A percentile compares a stretch with the other conserved stretches of the same genome.
Conservation (phyloP, 2,113 vertebrate genomes). For the Pipa parva region DNA sequence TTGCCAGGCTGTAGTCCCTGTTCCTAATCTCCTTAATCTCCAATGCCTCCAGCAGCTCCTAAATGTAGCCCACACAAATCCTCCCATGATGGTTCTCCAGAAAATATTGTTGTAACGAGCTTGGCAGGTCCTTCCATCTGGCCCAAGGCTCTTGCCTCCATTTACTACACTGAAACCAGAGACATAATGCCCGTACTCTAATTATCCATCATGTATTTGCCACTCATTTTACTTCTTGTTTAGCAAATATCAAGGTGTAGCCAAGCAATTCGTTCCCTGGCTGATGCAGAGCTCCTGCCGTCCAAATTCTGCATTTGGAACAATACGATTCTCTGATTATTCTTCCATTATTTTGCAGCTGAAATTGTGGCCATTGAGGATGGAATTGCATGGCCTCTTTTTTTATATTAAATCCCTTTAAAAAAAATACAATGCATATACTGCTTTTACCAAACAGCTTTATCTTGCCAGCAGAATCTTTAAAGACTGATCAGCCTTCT, state of each 20-base stretch:
- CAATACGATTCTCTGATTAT: no score
- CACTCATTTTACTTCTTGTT: background rate
- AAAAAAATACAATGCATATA: no score
- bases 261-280: background rate
- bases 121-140: background rate
- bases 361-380: no score
- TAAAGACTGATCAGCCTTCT: no score
- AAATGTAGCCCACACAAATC: constrained; percentile 45
- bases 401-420: no score
- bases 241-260: background rate
- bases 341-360: no score
- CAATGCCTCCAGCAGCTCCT: constrained; percentile 53
- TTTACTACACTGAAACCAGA: background rate
- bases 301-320: background rate
- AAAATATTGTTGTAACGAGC: background rate
- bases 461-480: no score
- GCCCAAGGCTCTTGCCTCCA: background rate
- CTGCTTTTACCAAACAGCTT: no score
- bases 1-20: constrained; percentile 57
- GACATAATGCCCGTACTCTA: background rate
- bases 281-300: background rate
- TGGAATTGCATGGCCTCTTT: no score
- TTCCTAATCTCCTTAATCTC: constrained; percentile 58
- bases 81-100: background rate
- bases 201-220: background rate